phyloP scores from a whole-genome alignment of 2,888 invertebrate species.

The Apamea anceps region DNA sequence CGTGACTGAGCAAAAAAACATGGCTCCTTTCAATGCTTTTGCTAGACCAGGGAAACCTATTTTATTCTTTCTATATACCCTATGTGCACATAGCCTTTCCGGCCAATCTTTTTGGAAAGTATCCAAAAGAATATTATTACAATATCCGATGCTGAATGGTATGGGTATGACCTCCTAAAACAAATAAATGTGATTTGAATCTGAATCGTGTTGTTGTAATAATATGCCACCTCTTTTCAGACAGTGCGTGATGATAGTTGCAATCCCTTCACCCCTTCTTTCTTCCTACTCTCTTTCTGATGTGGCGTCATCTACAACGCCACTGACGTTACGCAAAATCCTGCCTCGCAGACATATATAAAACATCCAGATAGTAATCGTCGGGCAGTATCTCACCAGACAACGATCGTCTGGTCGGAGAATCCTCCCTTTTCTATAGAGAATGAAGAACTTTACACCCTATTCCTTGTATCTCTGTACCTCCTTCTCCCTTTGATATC shows the following conservation, averaged over 20 bases:
- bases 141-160: slow-evolving; percentile 39
- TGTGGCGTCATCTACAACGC: background rate
- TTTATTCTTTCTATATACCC: background rate
- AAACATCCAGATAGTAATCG: background rate
- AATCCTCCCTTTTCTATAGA: background rate
- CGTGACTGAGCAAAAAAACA: slow-evolving; percentile 18
- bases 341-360: background rate
- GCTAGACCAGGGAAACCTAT: background rate
- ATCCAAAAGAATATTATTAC: slow-evolving; percentile 47
- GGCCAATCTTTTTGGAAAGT: slow-evolving; percentile 36
- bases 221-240: background rate
- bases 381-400: background rate
- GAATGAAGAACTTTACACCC: background rate
- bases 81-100: background rate
- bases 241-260: background rate
- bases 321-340: background rate
- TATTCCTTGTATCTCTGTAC: background rate
- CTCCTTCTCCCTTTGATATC: background rate
- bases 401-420: background rate
- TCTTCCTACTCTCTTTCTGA: background rate
- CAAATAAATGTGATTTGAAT: slow-evolving; percentile 35
- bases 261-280: background rate
- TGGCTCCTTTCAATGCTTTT: slow-evolving; percentile 13
- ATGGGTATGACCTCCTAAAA: slow-evolving; percentile 26
- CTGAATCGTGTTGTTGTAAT: slow-evolving; percentile 13